Conservation (phyloP, 2,797 vertebrate species). For the Vespertilio murinus region DNA sequence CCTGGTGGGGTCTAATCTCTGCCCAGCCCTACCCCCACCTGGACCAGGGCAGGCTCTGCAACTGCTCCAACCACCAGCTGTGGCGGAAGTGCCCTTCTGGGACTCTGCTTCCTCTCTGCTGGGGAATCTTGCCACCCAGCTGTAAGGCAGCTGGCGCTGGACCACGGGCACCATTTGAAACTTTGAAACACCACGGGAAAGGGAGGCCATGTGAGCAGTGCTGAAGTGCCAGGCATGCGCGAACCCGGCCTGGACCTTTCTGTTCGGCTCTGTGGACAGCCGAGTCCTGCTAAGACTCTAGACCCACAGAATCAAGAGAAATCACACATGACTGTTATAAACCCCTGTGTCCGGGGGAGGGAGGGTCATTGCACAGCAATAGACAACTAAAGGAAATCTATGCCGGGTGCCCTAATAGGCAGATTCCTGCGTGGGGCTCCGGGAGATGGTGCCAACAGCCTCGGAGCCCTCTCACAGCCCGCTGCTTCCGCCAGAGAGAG, state of each 20-base stretch:
- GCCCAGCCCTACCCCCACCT: not conserved
- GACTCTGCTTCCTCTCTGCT: not conserved
- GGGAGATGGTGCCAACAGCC: not conserved
- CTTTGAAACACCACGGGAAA: no score
- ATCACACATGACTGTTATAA: not conserved
- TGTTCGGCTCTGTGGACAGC: rapidly evolving
- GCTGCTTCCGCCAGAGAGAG: not conserved
- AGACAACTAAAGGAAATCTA: not conserved
- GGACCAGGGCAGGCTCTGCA: not conserved
- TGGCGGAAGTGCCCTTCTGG: not conserved
- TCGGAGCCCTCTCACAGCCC: not conserved
- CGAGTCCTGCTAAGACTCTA: not conserved
- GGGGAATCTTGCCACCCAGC: not conserved
- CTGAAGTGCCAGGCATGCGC: not conserved
- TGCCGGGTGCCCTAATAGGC: not conserved
- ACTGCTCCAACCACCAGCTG: not conserved
- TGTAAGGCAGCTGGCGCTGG: not conserved
- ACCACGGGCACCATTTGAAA: not conserved
- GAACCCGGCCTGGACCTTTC: not conserved
- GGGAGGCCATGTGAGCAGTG: not conserved
- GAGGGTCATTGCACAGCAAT: not conserved
- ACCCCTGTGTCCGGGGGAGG: no score
- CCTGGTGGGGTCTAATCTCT: not conserved
- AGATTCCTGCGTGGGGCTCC: not conserved
- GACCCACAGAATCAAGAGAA: not conserved